A percentile compares a stretch with the other conserved stretches of the same genome.
Conservation (phyloP, 2,888 invertebrate genomes). For the Ochlodes sylvanus region DNA sequence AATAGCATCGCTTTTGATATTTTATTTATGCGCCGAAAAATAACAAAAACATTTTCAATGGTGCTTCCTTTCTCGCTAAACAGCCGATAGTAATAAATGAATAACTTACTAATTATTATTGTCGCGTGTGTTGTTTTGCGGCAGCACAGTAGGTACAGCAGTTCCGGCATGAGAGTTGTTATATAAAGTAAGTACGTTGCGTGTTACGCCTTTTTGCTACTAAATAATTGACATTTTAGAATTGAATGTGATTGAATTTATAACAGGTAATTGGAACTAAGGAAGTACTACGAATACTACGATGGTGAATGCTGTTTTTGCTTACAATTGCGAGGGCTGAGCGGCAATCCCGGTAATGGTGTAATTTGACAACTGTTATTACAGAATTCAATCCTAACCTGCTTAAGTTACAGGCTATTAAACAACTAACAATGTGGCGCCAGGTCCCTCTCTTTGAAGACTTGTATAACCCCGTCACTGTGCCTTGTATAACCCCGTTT, state of each 20-base stretch:
- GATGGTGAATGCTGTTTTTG: neutral
- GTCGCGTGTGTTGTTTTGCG: conserved; percentile 2
- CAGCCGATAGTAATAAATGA: neutral
- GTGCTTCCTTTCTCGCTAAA: neutral
- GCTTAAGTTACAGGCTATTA: no score
- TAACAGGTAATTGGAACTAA: conserved; percentile 1
- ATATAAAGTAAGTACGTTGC: conserved; percentile 23
- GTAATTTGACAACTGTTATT: no score
- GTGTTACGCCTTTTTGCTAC: conserved; percentile 12
- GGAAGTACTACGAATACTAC: conserved; percentile 1
- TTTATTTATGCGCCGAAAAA: no score
- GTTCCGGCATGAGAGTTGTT: conserved; percentile 14
- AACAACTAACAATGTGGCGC: no score
- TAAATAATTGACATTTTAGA: conserved; percentile 3
- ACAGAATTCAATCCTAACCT: no score
- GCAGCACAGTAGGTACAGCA: neutral
- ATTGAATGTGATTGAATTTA: conserved; percentile 7
- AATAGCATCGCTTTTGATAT: no score
- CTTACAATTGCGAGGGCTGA: no score
- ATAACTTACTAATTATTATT: neutral
- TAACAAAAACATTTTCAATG: no score
- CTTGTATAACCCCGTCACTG: no score
- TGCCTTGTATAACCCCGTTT: no score
- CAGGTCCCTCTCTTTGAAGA: no score
- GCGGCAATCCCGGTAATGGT: no score